Base-by-base conservation (phyloP, 1,140 invertebrate species). In the Penaeus vannamei region DNA sequence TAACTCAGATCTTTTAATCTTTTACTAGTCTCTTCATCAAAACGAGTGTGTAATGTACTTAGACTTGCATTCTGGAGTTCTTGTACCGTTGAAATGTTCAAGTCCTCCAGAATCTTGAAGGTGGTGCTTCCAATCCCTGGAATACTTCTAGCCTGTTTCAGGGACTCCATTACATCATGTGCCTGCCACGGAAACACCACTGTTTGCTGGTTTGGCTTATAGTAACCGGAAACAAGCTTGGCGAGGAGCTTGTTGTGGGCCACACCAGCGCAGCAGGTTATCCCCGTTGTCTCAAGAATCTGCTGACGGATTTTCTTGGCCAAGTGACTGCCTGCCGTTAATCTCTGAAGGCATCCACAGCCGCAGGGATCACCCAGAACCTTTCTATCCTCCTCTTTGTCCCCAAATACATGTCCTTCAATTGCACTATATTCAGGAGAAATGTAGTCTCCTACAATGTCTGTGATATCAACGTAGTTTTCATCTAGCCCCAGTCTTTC, bases 201-300 rank as follows among this genome's bases (percentile, higher is more conserved):
- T 17, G 97, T 97, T 92, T 97, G 97, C 91, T 96, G 95, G 93
- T 97, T 96, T 4, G 97, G 96, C 93, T 97, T 97, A 91, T 97
- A 94, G 77, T 94, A 93, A 60, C 94, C 94, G 90, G 96, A 95
- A 29, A 95, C 95, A 61, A 98, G 93, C 93, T 98, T 97, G 7
- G 97, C 95, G 91, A 97, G 92, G 79, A 97, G 92, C 93, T 98
- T 98, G 92, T 97, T 98, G 91, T 97, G 95, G 61, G 96, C 95
- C 90, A 97, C 95, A 22, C 97, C 97, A 83, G 96, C 97, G 94
- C 96, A 97, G 91, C 95, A 95, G 14, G 96, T 97, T 64, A 97
- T 94, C 62, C 95, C 95, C 66, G 97, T 93, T 82, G 96, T 94
- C 87, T 94, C 93, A 85, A 93, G 94, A 77, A 97, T 94, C 90